These are phyloP conservation scores for Alligator mississippiensis DNA, from an alignment of 2,113 vertebrate species.

Conservation along the genomic window DNA sequence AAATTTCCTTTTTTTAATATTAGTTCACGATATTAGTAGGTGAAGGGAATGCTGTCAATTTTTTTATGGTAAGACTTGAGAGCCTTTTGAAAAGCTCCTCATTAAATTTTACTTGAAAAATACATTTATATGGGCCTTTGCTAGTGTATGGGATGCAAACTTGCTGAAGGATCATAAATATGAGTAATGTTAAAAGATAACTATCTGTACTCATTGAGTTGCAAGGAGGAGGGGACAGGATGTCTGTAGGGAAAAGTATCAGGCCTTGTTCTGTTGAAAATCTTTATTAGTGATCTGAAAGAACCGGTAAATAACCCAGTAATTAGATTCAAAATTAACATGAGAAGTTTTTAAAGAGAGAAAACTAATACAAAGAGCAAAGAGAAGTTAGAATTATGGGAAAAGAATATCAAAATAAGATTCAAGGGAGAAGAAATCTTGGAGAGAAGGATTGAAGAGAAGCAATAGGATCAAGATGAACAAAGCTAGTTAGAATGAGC, in stretches of 20 bases:
- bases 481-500: background rate
- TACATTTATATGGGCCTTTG: background rate
- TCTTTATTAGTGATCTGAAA: constrained; percentile 19
- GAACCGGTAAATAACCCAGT: background rate
- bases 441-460: background rate
- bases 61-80: background rate
- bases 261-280: background rate
- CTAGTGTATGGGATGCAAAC: constrained; percentile 17
- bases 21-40: background rate
- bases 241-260: background rate
- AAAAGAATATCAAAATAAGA: constrained; percentile 12
- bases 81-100: constrained; percentile 27
- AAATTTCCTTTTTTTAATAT: background rate
- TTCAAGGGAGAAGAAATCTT: background rate
- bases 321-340: constrained; percentile 7
- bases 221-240: background rate
- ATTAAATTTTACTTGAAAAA: background rate
- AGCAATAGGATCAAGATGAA: background rate
- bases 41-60: background rate
- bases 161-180: constrained; percentile 22
- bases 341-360: background rate
- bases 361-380: background rate
- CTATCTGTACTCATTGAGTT: constrained; percentile 48
- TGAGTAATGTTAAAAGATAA: constrained; percentile 36
- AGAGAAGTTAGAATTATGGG: background rate